phyloP scores from a whole-genome alignment of 2,113 vertebrate genomes.

The Gymnogyps californianus region DNA sequence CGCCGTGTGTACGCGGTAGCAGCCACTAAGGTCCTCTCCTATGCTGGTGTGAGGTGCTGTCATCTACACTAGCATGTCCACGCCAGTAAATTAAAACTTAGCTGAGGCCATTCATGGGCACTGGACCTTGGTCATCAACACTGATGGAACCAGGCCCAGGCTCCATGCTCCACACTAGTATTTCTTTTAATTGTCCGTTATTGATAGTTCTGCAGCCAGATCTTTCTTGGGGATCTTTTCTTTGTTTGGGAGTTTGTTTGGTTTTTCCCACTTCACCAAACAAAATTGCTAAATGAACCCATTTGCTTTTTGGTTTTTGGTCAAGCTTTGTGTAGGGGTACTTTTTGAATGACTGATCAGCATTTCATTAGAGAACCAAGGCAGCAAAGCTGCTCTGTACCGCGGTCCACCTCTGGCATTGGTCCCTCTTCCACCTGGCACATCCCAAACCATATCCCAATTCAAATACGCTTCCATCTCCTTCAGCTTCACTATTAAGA shows the following conservation, averaged over 20 bases:
- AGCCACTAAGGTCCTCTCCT: background rate
- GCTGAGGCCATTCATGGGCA: background rate
- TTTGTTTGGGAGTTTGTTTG: background rate
- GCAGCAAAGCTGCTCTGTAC: background rate
- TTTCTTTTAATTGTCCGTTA: background rate
- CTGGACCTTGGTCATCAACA: too few relatives aligned
- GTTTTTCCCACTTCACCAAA: background rate
- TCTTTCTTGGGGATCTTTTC: background rate
- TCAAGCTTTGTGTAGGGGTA: background rate
- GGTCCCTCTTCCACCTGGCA: background rate
- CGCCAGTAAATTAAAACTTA: background rate
- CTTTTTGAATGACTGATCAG: background rate
- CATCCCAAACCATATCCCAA: background rate
- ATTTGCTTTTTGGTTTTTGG: background rate
- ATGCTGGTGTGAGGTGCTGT: background rate
- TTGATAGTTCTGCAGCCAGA: background rate
- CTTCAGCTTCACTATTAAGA: background rate
- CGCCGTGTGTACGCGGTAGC: fast-evolving
- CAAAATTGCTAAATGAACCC: background rate
- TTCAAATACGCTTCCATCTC: background rate
- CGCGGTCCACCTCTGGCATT: background rate
- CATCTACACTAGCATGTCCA: background rate
- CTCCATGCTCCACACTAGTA: too few relatives aligned
- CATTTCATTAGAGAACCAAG: background rate
- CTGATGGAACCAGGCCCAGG: background rate